Base-by-base conservation (phyloP, 1,140 invertebrate genomes). In the Lasioglossum albipes region DNA sequence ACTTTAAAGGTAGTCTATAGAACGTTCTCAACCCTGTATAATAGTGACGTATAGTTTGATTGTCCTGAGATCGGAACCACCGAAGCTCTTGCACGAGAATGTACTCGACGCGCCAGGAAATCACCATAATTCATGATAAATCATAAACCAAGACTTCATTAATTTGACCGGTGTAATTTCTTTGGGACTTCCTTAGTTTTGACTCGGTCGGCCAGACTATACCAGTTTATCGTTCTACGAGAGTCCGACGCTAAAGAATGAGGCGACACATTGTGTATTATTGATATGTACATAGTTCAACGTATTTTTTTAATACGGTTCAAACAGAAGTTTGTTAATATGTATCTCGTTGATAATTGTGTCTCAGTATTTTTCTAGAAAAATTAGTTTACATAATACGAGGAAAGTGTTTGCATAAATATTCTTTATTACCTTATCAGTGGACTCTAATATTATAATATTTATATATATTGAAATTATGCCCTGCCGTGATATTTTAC, bases 231-330 rank as follows among this genome's bases (percentile, higher is more conserved):
- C 42, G 31, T 1, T 27, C 9, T 64, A 0, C 52, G 41, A 41
- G 20, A 13, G 7, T 27, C 27, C 2, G 20, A 49, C n/a, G 36
- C 16, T 4, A 18, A 52, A 18, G 16, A 52, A 72, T 52, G 18
- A 54, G 54, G 59, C 45, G 69, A 65, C 64, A 72, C 59, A 78
- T 72, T 65, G 41, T 27, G 65, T 16, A 36, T 42, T 10, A 45
- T 13, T 68, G 2, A n/a, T 10, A n/a, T n/a, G n/a, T n/a, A 27
- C 27, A 27, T 27, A 27, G 7, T 31, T 54, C 2, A 4, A 10
- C 16, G 54, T 1, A 4, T 2, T 31, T 16, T 52, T n/a, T 16
- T 27, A 16, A 49, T n/a, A 16, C 18, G 6, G 13, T 6, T 22
- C 6, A 4, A 2, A 4, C 10, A 49, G 10, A 45, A 6, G 9